Evolutionary conservation across 2,888 invertebrate genomes (phyloP).

Genomic region (Girardia tigrina): DNA sequence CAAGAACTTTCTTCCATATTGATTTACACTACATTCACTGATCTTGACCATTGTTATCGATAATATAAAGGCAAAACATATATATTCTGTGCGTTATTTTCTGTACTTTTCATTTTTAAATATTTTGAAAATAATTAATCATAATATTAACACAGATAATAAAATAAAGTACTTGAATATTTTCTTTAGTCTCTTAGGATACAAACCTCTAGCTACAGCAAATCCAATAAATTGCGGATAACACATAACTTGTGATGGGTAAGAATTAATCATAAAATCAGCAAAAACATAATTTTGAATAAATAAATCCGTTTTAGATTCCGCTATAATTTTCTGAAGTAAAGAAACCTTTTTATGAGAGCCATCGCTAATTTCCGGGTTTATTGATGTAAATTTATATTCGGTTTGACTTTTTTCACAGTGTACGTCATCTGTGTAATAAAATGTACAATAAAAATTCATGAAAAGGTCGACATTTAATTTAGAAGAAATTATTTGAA

Average conservation of each 20-base stretch:
- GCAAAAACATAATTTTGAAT: constrained; percentile 8
- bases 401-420: not conserved
- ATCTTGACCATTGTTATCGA: no score
- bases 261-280: constrained; percentile 6
- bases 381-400: not conserved
- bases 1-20: no score
- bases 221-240: constrained; percentile 6
- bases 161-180: constrained; percentile 13
- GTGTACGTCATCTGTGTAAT: not conserved
- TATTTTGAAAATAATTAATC: no score
- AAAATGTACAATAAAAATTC: not conserved
- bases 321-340: not conserved
- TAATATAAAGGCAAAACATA: no score
- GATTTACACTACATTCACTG: no score
- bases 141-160: no score
- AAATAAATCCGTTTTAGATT: not conserved
- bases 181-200: not conserved
- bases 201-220: constrained; percentile 9
- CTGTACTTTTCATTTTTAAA: no score
- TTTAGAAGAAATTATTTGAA: not conserved
- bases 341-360: not conserved
- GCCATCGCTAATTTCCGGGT: not conserved
- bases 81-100: no score
- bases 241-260: not conserved
- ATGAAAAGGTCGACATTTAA: not conserved